Base-by-base conservation (phyloP, 23 tunicate genomes). In the Botrylloides violaceus region DNA sequence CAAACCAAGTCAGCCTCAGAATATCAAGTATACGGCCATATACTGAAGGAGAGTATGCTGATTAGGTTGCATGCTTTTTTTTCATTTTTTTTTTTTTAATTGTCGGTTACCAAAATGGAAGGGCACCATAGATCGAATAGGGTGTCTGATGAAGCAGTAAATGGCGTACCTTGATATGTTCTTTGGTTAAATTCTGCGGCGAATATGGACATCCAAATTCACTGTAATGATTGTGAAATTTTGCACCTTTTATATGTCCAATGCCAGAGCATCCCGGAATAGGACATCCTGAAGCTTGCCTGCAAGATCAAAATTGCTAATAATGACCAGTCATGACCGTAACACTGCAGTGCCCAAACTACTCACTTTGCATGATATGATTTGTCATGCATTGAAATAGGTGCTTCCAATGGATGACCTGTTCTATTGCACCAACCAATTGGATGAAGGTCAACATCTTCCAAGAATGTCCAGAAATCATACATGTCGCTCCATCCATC, bases 401-500 rank as follows among this genome's bases (percentile, higher is more conserved):
- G 74, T 24, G 74, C 30, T 38, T 68, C 58, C 21, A 68, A 20
- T n/a, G 58, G 74, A 36, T 68, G 58, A 4, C 61, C 61, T 4
- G 74, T 30, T 37, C 2, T 37, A 4, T 18, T 57, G 28, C 74
- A 68, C 74, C 74, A 68, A 43, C 58, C 58, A 38, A 36, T 19
- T 23, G 74, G 74, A 28, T 68, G 74, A 5, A 68, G 7, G 27
- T 68, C 74, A 23, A 22, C 9, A 39, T 43, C 36, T 23, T 68
- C 74, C n/a, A 39, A 5, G 0, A 30, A 12, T 5, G 58, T 68
- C 26, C 47, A 35, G 20, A 68, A 68, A 39, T 68, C 74, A 38
- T 68, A 68, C 29, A 68, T 68, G 24, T 68, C 74, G 27, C 74
- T 39, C 74, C 74, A 68, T n/a, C 74, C 74, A 39, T 68, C 74